Evolutionary conservation across 2,797 vertebrate species (phyloP).

Genomic region (Cryptoprocta ferox): DNA sequence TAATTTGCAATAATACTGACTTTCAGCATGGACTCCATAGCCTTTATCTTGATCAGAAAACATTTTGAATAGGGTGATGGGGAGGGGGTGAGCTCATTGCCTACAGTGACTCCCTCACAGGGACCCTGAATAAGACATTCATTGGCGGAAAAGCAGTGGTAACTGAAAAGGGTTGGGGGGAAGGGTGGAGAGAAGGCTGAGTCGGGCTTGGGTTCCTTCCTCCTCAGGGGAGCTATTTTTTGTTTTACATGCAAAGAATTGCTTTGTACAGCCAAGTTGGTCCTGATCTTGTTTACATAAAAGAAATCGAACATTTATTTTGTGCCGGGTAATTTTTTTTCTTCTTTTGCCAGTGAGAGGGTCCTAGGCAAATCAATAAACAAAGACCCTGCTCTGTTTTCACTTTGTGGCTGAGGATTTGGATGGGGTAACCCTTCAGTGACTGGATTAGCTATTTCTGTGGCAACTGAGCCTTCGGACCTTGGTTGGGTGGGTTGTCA

Average conservation of each 20-base stretch:
- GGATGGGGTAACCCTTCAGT: slow-evolving; percentile 67
- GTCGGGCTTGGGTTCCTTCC: slow-evolving; percentile 44
- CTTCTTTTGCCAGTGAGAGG: slow-evolving; percentile 72
- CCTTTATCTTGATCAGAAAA: slow-evolving; percentile 77
- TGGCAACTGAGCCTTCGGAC: background rate
- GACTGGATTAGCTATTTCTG: slow-evolving; percentile 28
- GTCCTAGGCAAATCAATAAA: slow-evolving; percentile 66
- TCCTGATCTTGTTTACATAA: slow-evolving; percentile 73
- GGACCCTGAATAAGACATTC: slow-evolving; percentile 67
- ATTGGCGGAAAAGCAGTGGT: slow-evolving; percentile 54
- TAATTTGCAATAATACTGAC: slow-evolving; percentile 75
- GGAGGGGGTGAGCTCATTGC: background rate
- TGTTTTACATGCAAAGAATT: slow-evolving; percentile 76
- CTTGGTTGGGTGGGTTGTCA: background rate
- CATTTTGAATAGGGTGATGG: slow-evolving; percentile 47
- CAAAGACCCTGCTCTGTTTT: slow-evolving; percentile 72
- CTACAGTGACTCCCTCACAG: slow-evolving; percentile 48
- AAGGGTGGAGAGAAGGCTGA: background rate
- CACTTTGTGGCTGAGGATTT: slow-evolving; percentile 49
- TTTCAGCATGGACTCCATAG: slow-evolving; percentile 67
- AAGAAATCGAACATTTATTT: slow-evolving; percentile 69
- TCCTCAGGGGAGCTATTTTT: slow-evolving; percentile 75
- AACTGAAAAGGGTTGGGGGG: slow-evolving; percentile 61
- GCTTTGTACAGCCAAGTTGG: slow-evolving; percentile 74
- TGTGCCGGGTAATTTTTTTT: slow-evolving; percentile 49